These are phyloP conservation scores for Epirrhoe tristata DNA, from an alignment of 2,888 invertebrate genomes.

Conservation along the genomic window DNA sequence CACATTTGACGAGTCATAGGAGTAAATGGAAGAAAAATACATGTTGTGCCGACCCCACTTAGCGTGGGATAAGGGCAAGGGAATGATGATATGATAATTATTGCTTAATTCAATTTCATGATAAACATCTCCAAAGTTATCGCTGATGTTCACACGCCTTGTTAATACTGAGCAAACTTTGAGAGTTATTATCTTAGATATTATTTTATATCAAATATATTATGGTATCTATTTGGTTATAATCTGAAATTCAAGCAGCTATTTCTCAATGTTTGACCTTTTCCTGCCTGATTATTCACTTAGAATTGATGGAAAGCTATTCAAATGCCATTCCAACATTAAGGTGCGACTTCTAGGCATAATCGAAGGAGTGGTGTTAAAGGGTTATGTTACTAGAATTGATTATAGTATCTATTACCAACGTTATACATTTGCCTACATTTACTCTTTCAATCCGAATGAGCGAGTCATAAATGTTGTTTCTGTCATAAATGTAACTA, in stretches of 20 bases:
- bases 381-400: constrained; percentile 4
- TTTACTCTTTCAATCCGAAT: neutral
- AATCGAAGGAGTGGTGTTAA: constrained; percentile 17
- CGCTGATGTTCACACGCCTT: no score
- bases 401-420: neutral
- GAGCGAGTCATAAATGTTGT: neutral
- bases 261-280: constrained; percentile 25
- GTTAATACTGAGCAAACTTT: no score
- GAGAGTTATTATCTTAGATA: neutral
- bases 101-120: no score
- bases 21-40: no score
- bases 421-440: neutral
- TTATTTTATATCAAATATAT: neutral
- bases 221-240: neutral
- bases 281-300: constrained; percentile 23
- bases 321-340: constrained; percentile 29
- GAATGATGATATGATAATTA: no score
- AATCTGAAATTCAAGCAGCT: constrained; percentile 10
- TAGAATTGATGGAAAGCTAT: constrained; percentile 30
- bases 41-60: no score
- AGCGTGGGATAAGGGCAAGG: no score
- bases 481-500: neutral
- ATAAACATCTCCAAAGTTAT: no score
- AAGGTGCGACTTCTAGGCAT: constrained; percentile 31
- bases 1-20: no score